phyloP scores from a whole-genome alignment of 2,888 invertebrate species.

The Melieria crassipennis region DNA sequence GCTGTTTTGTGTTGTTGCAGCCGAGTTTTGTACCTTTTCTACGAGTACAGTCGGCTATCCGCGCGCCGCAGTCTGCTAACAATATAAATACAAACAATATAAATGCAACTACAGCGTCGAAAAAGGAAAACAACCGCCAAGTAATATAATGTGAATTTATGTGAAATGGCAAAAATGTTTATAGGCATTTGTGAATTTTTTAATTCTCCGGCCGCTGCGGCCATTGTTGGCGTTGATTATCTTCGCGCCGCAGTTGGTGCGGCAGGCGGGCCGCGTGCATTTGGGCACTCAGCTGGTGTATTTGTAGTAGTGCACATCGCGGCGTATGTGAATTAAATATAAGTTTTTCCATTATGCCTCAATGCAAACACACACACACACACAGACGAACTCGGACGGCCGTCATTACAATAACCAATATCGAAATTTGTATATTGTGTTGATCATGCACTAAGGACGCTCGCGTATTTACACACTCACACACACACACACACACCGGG shows the following conservation, averaged over 20 bases:
- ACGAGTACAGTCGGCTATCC: no score
- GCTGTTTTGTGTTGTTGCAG: no score
- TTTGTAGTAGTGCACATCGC: not conserved
- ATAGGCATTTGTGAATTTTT: constrained; percentile 28
- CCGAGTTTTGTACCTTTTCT: no score
- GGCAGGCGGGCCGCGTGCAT: not conserved
- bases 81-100: no score
- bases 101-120: no score
- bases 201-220: not conserved
- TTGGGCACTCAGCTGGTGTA: not conserved
- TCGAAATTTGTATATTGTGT: constrained; percentile 17
- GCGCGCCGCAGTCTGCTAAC: no score
- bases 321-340: constrained; percentile 27
- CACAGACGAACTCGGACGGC: not conserved
- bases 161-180: constrained; percentile 18
- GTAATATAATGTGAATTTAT: constrained; percentile 25
- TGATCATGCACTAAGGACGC: not conserved
- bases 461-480: no score
- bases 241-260: not conserved
- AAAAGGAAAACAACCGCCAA: constrained; percentile 7
- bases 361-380: not conserved
- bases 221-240: constrained; percentile 14
- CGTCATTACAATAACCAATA: constrained; percentile 27
- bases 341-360: constrained; percentile 35
- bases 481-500: not conserved